Base-by-base conservation (phyloP, 2,888 invertebrate genomes). In the Microplitis deprimator region DNA sequence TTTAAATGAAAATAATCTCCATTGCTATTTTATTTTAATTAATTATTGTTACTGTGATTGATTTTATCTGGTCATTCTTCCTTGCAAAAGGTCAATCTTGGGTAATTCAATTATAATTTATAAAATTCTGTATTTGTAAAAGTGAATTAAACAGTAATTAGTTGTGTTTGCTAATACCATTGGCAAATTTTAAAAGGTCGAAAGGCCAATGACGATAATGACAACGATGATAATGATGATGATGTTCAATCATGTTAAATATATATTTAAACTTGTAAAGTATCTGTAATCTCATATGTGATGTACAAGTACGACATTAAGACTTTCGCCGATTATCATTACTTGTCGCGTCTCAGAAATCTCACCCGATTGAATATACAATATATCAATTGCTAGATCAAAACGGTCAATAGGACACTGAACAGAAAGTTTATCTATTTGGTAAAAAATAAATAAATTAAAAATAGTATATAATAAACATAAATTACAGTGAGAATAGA, bases 171-270 rank as follows among this genome's bases (percentile, higher is more conserved):
- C 38, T 59, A 67, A 73, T 6, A 29, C 17, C 59, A 50, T 67
- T 59, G 60, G 8, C 20, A 73, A 73, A 17, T 50, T 38, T 61
- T 38, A 59, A 73, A 73, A 73, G 73, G 67, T 73, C 65, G 20
- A 41, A 40, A 40, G 6, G 6, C 17, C 10, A 10, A 72, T 10
- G 40, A 72, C 50, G 20, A 16, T 60, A 20, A 70, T 67, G 60
- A 50, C 41, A 16, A 16, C 41, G 38, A 50, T 50, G 50, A 50
- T 7, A 8, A 69, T 50, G 70, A 70, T 70, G 59, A 71, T 71
- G 17, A 71, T 61, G 70, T 60, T 40, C 61, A 61, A 71, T 61
- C 16, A 6, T n/a, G 7, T 62, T 17, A 62, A 39, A 71, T 71
- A 60, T 70, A 70, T 29, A 17, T 1, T 7, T 13, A 16, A n/a